Conservation (phyloP, 2,113 vertebrate species). For the Ifrita kowaldi region DNA sequence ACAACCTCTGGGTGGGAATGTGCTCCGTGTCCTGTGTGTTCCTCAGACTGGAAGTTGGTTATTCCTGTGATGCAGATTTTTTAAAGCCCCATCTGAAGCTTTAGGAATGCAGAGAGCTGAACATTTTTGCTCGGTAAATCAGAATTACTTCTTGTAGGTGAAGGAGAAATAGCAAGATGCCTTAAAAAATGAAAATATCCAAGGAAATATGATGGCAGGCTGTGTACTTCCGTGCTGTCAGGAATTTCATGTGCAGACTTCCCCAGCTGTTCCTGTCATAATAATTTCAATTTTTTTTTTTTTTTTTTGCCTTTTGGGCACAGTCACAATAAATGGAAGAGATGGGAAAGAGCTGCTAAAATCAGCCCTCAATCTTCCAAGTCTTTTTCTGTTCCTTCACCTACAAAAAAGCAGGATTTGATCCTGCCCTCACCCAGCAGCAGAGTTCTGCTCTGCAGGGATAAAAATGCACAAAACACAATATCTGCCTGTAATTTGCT, state of each 20-base stretch:
- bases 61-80: fast-evolving
- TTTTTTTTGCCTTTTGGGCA: background rate
- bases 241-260: fast-evolving
- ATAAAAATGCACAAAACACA: background rate
- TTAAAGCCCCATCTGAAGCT: background rate
- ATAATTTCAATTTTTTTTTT: background rate
- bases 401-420: background rate
- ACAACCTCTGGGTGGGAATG: fast-evolving
- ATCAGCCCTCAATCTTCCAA: background rate
- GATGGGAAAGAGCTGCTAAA: background rate
- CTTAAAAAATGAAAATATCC: background rate
- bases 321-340: background rate
- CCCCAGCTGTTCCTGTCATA: background rate
- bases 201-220: fast-evolving
- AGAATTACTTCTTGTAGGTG: fast-evolving
- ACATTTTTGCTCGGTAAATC: background rate
- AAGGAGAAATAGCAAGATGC: background rate
- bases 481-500: background rate
- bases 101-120: background rate
- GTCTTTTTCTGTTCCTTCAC: background rate
- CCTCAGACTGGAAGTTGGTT: fast-evolving
- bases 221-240: background rate
- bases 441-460: background rate
- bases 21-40: background rate
- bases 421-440: background rate